Conservation (phyloP, 2,888 invertebrate species). For the Sarcophaga carnaria region DNA sequence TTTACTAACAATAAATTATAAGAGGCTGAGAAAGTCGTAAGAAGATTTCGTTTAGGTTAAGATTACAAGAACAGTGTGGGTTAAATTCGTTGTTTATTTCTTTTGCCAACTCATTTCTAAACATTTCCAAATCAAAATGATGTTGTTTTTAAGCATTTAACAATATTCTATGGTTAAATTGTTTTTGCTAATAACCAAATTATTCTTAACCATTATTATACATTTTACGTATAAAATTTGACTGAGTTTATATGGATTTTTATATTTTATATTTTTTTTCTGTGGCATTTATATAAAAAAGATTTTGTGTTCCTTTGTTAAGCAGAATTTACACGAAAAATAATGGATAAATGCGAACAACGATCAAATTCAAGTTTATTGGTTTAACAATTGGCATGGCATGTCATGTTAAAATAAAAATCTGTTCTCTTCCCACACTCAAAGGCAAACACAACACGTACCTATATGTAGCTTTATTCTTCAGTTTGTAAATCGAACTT, state of each 20-base stretch:
- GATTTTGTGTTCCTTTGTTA: constrained; percentile 11
- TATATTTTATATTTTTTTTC: neutral
- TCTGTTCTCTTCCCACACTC: constrained; percentile 67
- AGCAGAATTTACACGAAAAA: constrained; percentile 8
- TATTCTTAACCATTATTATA: neutral
- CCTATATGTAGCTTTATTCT: constrained; percentile 13
- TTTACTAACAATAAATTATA: constrained; percentile 4
- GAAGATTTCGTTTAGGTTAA: constrained; percentile 11
- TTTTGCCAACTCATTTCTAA: constrained; percentile 17
- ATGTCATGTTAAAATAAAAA: constrained; percentile 68
- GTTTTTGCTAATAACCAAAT: neutral
- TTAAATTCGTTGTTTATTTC: constrained; percentile 4
- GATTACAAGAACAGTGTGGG: constrained; percentile 16
- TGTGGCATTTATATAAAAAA: neutral
- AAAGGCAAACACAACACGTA: constrained; percentile 39
- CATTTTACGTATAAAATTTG: neutral
- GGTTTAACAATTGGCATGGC: constrained; percentile 67
- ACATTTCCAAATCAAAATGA: neutral
- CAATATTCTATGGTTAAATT: no score
- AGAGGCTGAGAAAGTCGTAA: constrained; percentile 46
- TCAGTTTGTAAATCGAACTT: neutral
- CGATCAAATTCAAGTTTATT: constrained; percentile 66
- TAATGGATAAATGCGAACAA: constrained; percentile 9
- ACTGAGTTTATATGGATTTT: neutral
- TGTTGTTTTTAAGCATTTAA: no score